Percentiles rank a stretch among this genome's conserved stretches.
phyloP scores from a whole-genome alignment of 2,113 vertebrate species.

The Aphyosemion australe region DNA sequence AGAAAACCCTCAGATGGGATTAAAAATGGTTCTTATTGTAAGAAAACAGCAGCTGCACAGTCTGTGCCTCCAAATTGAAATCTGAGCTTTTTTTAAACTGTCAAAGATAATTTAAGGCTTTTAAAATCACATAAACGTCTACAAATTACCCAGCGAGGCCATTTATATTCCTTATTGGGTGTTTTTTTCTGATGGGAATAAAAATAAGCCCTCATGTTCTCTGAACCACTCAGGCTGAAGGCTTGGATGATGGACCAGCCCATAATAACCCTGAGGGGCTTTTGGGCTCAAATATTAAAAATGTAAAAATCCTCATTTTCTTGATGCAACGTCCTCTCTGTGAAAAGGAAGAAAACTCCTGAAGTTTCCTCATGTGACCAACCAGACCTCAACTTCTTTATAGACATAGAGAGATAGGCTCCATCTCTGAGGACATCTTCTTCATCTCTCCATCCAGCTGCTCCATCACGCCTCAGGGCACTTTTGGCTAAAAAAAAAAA shows the following conservation, averaged over 20 bases:
- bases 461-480: neutral
- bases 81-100: neutral
- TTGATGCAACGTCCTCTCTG: neutral
- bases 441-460: neutral
- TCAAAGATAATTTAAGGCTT: neutral
- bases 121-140: neutral
- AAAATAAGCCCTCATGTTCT: no score
- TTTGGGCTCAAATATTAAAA: neutral
- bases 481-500: neutral
- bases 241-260: no score
- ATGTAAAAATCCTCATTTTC: neutral
- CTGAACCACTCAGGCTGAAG: no score
- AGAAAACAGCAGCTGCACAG: neutral
- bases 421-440: neutral
- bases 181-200: neutral
- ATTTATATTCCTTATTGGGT: neutral
- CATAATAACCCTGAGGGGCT: no score
- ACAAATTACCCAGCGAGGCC: neutral
- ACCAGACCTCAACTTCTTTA: neutral
- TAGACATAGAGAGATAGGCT: neutral
- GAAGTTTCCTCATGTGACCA: no score
- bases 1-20: neutral
- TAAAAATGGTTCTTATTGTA: neutral
- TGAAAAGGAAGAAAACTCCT: neutral
- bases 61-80: neutral